Base-by-base conservation (phyloP, 2,888 invertebrate genomes). In the Dasypolia templi region DNA sequence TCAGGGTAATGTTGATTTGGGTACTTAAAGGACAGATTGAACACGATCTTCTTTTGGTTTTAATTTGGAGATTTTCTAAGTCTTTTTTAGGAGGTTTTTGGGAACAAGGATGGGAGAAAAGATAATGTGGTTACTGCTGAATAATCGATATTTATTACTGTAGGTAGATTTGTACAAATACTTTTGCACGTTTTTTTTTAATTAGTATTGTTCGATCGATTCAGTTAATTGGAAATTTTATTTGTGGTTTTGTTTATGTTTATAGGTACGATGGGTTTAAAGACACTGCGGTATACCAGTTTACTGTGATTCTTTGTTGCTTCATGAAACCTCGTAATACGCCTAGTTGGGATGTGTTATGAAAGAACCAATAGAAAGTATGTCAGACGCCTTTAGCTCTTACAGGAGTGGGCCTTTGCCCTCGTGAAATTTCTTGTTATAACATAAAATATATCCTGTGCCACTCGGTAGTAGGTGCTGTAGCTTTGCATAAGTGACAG, bases 1-100 rank as follows among this genome's bases (percentile, higher is more conserved):
- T 59, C n/a, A 29, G 9, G 9, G 0, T 44, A 35, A 75, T 68
- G 5, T 26, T 68, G 4, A 72, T 58, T 68, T 63, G 22, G 14
- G n/a, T 44, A 51, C 46, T 64, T 32, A 59, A 19, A 70, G 26
- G 46, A 42, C 9, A 46, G 17, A 51, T 35, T 49, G 5, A 66
- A 19, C 19, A 49, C 2, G 19, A 22, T 19, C 7, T 42, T 5
- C 3, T 22, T 46, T 26, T 17, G 4, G 2, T 0, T 42, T 26
- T 11, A 32, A 19, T 62, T 39, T 19, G 0, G 1, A 35, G 32
- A 9, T 44, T 51, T 51, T 6, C 6, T 19, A n/a, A 29, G 32
- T 26, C 14, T 44, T 6, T 35, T 35, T 58, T 12, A 6, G 22
- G 58, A 3, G 6, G 4, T 22, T 22, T 32, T 12, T 32, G 19